A percentile compares a stretch with the other conserved stretches of the same genome.
Conservation (phyloP, 2,888 invertebrate genomes). For the Cyaniris semiargus region DNA sequence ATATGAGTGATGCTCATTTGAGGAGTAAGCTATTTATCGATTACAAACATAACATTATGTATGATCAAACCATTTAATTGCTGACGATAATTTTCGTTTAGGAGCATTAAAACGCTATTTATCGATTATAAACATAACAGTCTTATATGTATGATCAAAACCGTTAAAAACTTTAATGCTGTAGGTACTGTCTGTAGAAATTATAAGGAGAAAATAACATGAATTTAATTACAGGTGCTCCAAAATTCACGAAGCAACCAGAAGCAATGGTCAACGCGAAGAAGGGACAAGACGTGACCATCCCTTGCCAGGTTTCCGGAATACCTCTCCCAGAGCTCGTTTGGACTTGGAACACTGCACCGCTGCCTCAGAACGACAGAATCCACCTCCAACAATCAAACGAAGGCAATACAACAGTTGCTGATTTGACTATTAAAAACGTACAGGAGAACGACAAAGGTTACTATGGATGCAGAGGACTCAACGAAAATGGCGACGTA, state of each 20-base stretch:
- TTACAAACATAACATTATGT: too few relatives aligned
- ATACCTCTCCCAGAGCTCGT: slow-evolving; percentile 50
- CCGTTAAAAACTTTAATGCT: too few relatives aligned
- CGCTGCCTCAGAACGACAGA: slow-evolving; percentile 45
- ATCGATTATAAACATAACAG: background rate
- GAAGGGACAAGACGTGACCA: slow-evolving; percentile 53
- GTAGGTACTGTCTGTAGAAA: background rate
- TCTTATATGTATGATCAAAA: background rate
- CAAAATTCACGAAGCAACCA: slow-evolving; percentile 50
- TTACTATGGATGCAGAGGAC: slow-evolving; percentile 62
- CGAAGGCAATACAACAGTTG: slow-evolving; percentile 42
- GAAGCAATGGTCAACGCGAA: slow-evolving; percentile 48
- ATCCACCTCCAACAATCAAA: slow-evolving; percentile 38
- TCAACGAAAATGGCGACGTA: slow-evolving; percentile 53
- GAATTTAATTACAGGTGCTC: slow-evolving; percentile 51
- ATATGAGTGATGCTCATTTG: too few relatives aligned
- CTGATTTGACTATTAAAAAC: slow-evolving; percentile 54
- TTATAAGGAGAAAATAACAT: background rate
- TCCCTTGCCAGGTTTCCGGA: slow-evolving; percentile 57
- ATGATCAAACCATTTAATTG: too few relatives aligned
- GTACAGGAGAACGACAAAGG: slow-evolving; percentile 55
- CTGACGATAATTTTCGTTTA: too few relatives aligned
- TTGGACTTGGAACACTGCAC: slow-evolving; percentile 58
- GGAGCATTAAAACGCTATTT: too few relatives aligned
- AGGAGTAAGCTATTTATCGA: too few relatives aligned